A percentile compares a stretch with the other conserved stretches of the same genome.
These are phyloP conservation scores for Bucco capensis DNA, from an alignment of 2,113 vertebrate species.

Conservation along the genomic window DNA sequence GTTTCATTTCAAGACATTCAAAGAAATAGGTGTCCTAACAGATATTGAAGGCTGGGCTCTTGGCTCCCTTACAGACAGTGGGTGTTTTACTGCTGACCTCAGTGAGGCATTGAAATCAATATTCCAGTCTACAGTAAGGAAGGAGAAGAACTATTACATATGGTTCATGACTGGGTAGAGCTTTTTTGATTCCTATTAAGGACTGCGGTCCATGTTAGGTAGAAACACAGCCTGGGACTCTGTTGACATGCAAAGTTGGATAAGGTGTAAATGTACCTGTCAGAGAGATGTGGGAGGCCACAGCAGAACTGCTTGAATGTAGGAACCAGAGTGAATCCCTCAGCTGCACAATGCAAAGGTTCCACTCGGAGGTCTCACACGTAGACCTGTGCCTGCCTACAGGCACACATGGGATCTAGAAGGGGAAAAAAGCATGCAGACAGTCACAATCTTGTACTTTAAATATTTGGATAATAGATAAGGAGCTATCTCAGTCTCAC, in stretches of 20 bases:
- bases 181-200: not conserved
- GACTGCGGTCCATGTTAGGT: not conserved
- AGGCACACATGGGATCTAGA: not conserved
- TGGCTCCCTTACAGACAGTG: not conserved
- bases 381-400: not conserved
- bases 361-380: not conserved
- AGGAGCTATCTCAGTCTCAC: not conserved
- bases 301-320: not conserved
- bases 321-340: not conserved
- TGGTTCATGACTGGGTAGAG: not conserved
- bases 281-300: not conserved
- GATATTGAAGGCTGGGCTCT: not conserved
- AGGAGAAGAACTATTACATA: not conserved
- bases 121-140: not conserved
- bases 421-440: not conserved
- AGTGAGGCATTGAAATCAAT: not conserved
- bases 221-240: not conserved
- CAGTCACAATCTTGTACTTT: not conserved
- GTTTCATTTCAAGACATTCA: not conserved
- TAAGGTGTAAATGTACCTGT: rapidly evolving
- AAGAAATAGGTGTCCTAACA: not conserved
- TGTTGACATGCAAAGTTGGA: not conserved
- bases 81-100: not conserved
- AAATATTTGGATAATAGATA: not conserved
- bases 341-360: not conserved